phyloP scores from a whole-genome alignment of 2,888 invertebrate genomes.

The Liopterus haemorrhoidalis region DNA sequence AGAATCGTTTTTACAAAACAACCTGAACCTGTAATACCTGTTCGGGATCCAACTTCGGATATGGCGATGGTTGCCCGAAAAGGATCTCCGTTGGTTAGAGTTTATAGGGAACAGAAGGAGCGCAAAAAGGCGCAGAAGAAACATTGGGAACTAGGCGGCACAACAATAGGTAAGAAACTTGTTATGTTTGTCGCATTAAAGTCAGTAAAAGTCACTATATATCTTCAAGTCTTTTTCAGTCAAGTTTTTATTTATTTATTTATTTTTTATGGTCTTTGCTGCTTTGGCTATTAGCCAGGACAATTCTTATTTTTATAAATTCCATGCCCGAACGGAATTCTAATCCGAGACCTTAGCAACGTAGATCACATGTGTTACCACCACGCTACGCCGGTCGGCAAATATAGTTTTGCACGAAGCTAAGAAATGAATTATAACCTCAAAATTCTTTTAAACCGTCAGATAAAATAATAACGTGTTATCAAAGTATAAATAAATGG shows the following conservation, averaged over 20 bases:
- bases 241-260: no score
- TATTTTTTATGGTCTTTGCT: no score
- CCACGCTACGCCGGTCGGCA: no score
- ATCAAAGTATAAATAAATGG: no score
- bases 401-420: no score
- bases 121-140: conserved; percentile 95
- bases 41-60: conserved; percentile 91
- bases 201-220: not conserved
- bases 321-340: no score
- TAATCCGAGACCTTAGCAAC: no score
- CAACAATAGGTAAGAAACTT: conserved; percentile 75
- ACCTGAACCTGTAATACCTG: conserved; percentile 97
- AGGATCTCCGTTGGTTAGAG: conserved; percentile 84
- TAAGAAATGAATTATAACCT: conserved; percentile 5
- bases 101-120: conserved; percentile 93
- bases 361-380: no score
- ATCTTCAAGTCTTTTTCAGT: conserved; percentile 3
- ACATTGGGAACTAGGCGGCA: conserved; percentile 98
- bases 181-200: conserved; percentile 10
- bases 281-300: no score
- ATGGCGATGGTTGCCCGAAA: conserved; percentile 95
- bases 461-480: not conserved
- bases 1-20: conserved; percentile 99
- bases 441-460: conserved; percentile 5
- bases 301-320: no score